Percentiles rank a stretch among this genome's conserved stretches.
Conservation (phyloP, 2,797 vertebrate species). For the Tiaroga cobitis region DNA sequence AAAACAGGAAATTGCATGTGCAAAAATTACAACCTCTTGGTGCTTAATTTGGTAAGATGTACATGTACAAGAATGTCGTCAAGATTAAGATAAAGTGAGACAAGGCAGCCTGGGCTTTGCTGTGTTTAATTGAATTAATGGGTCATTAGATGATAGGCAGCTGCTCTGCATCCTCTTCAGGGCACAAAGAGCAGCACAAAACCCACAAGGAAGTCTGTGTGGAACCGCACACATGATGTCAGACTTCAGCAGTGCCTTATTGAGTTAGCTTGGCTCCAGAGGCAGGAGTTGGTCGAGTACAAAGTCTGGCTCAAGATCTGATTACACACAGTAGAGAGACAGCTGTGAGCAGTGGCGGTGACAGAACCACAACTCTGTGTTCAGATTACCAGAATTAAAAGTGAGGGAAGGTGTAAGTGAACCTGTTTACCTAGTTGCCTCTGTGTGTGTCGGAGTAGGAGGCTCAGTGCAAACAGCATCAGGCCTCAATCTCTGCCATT, state of each 20-base stretch:
- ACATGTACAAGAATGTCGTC: conserved; percentile 12
- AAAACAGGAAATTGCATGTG: neutral
- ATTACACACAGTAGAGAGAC: conserved; percentile 40
- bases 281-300: conserved; percentile 35
- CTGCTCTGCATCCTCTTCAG: conserved; percentile 31
- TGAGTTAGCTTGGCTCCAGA: conserved; percentile 37
- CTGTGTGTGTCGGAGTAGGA: conserved; percentile 29
- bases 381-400: conserved; percentile 10
- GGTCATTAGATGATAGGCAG: conserved; percentile 34
- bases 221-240: conserved; percentile 17
- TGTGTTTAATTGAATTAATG: conserved; percentile 43
- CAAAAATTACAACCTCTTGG: neutral
- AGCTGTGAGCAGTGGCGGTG: conserved; percentile 7
- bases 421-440: conserved; percentile 46
- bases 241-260: conserved; percentile 17
- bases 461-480: conserved; percentile 50
- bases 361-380: neutral
- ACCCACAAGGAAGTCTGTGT: conserved; percentile 6
- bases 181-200: neutral
- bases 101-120: neutral
- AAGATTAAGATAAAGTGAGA: conserved; percentile 13
- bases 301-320: conserved; percentile 46
- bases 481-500: conserved; percentile 41
- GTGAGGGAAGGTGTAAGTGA: neutral
- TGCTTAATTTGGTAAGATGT: conserved; percentile 2